phyloP scores from a whole-genome alignment of 2,797 vertebrate genomes.

The Acanthurus tractus region DNA sequence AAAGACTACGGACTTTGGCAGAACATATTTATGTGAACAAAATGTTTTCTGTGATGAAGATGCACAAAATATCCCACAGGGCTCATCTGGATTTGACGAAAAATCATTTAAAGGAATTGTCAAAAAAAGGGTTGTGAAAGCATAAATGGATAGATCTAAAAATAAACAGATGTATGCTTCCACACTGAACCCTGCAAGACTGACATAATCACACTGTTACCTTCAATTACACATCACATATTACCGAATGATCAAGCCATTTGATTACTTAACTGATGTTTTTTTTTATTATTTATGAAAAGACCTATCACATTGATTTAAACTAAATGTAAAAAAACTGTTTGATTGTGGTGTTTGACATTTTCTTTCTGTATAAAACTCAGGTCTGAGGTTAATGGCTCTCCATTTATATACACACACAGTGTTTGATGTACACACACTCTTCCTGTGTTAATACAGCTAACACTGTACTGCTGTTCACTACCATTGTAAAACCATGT shows the following conservation, averaged over 20 bases:
- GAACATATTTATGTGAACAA: constrained; percentile 47
- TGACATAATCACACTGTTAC: background rate
- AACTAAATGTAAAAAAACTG: too few relatives aligned
- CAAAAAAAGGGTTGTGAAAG: constrained; percentile 12
- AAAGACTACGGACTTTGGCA: constrained; percentile 53
- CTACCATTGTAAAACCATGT: too few relatives aligned
- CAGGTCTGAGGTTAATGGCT: too few relatives aligned
- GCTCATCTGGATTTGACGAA: constrained; percentile 42
- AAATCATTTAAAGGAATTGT: constrained; percentile 12
- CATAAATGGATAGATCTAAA: background rate
- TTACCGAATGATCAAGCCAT: background rate
- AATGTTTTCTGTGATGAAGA: constrained; percentile 54
- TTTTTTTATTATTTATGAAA: too few relatives aligned
- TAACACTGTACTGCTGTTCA: too few relatives aligned
- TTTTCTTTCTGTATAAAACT: too few relatives aligned
- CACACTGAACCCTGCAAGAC: background rate
- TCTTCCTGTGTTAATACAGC: too few relatives aligned
- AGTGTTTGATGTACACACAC: too few relatives aligned
- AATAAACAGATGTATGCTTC: background rate
- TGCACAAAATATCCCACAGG: constrained; percentile 24
- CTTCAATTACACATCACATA: background rate
- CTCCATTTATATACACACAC: too few relatives aligned
- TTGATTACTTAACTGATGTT: background rate
- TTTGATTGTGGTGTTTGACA: too few relatives aligned
- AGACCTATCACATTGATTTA: too few relatives aligned